Base-by-base conservation (phyloP, 2,797 vertebrate species). In the Hypotaenidia okinawae region DNA sequence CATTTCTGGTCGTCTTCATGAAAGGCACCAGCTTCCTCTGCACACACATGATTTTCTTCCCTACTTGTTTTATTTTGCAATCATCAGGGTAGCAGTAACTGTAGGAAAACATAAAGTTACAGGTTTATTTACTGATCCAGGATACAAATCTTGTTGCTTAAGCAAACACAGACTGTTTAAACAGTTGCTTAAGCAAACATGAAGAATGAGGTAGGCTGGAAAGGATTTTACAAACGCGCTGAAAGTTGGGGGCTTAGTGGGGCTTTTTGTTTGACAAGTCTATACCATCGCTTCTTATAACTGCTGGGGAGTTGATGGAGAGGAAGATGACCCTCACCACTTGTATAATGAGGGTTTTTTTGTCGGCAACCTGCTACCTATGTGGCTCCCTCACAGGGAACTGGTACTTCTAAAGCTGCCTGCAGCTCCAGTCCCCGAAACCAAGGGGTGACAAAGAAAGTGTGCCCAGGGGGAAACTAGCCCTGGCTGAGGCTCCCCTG, bases 81-180 rank as follows among this genome's bases (percentile, higher is more conserved):
- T 5, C 9, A 23, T 24, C 59, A 70, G 70, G 25, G 77, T 37
- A 74, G 90, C 69, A 90, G 19, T 32, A 49, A 69, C 74, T 82
- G 75, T 3, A 95, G 75, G 67, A 49, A 83, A 82, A 32, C 72
- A 25, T 37, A 45, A 39, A 59, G 70, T 39, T 49, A 13, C 28
- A 77, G 68, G 49, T 77, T 92, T 87, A 83, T 90, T 92, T 94
- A 77, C 81, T 80, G 78, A 95, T 41, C 75, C 9, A 12, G 75
- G 75, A 22, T 80, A 92, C 77, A 84, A 95, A 95, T 74, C 64
- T 25, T 21, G 33, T 18, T 49, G 68, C 84, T 87, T 90, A 27
- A 84, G 89, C 75, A 95, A 94, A 90, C 68, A 86, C 49, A 77
- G 85, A 77, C 35, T 87, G 78, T 92, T 95, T 54, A 33, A 95